Base-by-base conservation (phyloP, 2,113 vertebrate genomes). In the Perccottus glenii region DNA sequence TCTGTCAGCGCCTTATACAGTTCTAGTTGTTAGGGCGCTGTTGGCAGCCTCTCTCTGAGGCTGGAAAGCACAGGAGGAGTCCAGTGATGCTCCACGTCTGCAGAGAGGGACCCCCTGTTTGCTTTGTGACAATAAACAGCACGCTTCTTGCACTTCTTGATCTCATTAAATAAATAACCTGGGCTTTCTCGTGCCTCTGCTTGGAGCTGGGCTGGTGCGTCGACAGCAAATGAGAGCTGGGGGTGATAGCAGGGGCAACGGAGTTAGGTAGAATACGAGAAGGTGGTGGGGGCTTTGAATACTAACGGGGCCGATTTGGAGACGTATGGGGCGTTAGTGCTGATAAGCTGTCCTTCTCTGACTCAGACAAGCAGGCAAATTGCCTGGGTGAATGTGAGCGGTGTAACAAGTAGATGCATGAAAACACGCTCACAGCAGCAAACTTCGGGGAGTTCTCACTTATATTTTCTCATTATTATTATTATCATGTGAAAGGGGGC, bases 281-380 rank as follows among this genome's bases (percentile, higher is more conserved):
- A 10, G 50, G 59, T 55, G 71, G 76, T 9, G 71, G 40, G 70
- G 73, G 73, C 59, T 89, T 82, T 82, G 78, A 88, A 91, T 87
- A 70, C 84, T 83, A 85, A 90, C 77, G 64, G 42, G 64, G 69
- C 63, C 48, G 44, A 70, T 77, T 83, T 77, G 73, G 80, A 64
- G 73, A 73, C 12, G n/a, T 11, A 73, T 64, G 81, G 70, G 67
- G 75, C 66, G 78, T 85, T 85, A 85, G 84, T 61, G 75, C 67
- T 85, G 87, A 91, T 88, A 88, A 91, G 84, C 72, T 66, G 65
- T 67, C 56, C 61, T 75, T 80, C 84, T 85, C 80, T 75, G 84
- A 76, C 80, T 75, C 79, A 86, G 83, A 90, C 87, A 89, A 88
- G 80, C 64, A 77, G 77, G 76, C 77, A 89, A 91, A 91, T 87